Conservation (phyloP, 2,888 invertebrate species). For the Entomobrya proxima region DNA sequence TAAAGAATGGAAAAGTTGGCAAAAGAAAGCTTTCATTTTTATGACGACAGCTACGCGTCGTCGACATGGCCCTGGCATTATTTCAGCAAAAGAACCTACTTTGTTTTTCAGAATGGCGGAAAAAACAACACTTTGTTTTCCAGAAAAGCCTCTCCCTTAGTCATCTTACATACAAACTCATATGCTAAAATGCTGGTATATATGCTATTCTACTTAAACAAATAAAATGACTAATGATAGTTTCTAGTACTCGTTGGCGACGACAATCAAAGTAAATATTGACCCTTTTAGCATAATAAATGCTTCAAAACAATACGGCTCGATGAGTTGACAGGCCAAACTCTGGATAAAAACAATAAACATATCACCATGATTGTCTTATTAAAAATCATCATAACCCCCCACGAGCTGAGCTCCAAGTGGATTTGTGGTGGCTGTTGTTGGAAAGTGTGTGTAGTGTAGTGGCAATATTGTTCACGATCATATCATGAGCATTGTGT, state of each 20-base stretch:
- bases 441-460: neutral
- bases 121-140: neutral
- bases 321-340: neutral
- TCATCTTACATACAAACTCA: neutral
- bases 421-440: neutral
- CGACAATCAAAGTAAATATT: conserved; percentile 5
- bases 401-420: neutral
- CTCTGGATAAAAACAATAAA: neutral
- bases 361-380: neutral
- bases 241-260: neutral
- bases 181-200: neutral
- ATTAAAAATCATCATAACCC: conserved; percentile 5
- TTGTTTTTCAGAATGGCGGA: neutral
- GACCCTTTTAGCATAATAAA: neutral
- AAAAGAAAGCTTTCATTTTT: neutral
- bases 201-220: neutral
- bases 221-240: neutral
- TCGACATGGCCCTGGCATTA: neutral
- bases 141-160: neutral
- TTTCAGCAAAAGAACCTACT: neutral
- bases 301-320: neutral
- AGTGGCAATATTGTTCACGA: neutral
- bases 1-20: neutral
- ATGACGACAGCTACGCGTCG: neutral
- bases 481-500: neutral